A percentile compares a stretch with the other conserved stretches of the same genome.
Conservation (phyloP, 2,888 invertebrate species). For the Rhopalosiphum nymphaeae region DNA sequence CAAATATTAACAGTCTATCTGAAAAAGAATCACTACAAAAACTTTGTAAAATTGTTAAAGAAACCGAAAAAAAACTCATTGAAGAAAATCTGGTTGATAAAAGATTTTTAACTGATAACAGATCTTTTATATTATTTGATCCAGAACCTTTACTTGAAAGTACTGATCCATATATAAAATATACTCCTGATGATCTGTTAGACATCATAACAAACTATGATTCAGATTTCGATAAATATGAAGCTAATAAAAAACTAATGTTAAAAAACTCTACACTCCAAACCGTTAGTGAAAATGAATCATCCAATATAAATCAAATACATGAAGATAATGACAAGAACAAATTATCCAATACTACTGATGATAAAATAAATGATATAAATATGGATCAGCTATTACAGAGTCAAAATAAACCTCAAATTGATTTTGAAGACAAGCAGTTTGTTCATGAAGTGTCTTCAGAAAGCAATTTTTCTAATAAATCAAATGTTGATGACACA, state of each 20-base stretch:
- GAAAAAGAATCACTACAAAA: constrained; percentile 18
- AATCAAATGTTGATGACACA: not conserved
- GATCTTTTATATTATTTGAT: constrained; percentile 59
- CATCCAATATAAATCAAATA: not conserved
- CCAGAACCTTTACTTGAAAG: constrained; percentile 34
- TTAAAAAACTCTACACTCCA: not conserved
- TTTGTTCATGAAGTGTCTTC: not conserved
- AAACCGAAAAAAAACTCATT: constrained; percentile 53
- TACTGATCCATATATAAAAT: constrained; percentile 12
- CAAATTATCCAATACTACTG: not conserved
- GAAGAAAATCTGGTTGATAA: constrained; percentile 23
- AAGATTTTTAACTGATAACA: constrained; percentile 28
- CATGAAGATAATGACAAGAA: not conserved
- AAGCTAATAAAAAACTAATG: not conserved
- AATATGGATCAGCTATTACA: not conserved
- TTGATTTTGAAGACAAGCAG: not conserved
- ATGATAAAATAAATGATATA: not conserved
- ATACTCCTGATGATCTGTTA: constrained; percentile 21
- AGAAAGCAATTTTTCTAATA: not conserved
- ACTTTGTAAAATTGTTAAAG: constrained; percentile 21
- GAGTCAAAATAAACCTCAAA: not conserved
- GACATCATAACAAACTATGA: constrained; percentile 36
- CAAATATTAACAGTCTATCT: not conserved
- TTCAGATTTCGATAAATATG: constrained; percentile 12
- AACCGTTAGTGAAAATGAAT: not conserved